Evolutionary conservation across 2,113 vertebrate genomes (phyloP), one percentile per base, ranked within the genome.

Genomic region (Macquaria ambigua): DNA sequence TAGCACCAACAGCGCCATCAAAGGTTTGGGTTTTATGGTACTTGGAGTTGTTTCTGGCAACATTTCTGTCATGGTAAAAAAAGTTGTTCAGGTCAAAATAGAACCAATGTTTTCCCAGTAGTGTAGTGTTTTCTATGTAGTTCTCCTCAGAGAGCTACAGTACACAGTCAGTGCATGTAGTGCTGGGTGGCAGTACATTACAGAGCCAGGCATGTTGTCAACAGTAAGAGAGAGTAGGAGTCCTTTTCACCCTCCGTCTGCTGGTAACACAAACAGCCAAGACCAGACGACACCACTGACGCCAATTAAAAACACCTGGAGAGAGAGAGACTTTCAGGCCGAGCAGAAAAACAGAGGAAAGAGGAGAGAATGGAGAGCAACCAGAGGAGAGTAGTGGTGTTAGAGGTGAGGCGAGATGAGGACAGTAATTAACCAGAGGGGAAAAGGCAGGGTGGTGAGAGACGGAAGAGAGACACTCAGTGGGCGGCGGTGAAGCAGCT

Each of bases 301-400:
- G 20, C 79, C 87, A 88, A 82, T 88, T 88, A 88, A 87, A 79
- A 34, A 23, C 52, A 61, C 28, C 67, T 11, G 72, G 41, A 68
- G 61, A 81, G 53, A 48, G 69, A 63, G 28, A 56, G 21, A 56
- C 46, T 48, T 6, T 16, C 46, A 48, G 46, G 16, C 46, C 4
- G 69, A 52, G 12, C 3, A 25, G 62, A 34, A 25, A 20, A 9
- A 28, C 18, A 70, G 31, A 61, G 8, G 6, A 8, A 37, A 28
- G 41, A 79, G 28, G 39, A 31, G 61, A 77, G 23, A 25, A 11
- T n/a, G 0, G 8, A 43, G 67, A 67, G 67, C 25, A 58, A 9
- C 59, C 34, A n/a, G 67, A 69, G 66, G 67, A 82, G 58, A 53
- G 76, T 2, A 20, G 56, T 0, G 3, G n/a, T n/a, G 31, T 18